phyloP scores from a whole-genome alignment of 2,113 vertebrate species.

The Aptenodytes patagonicus region DNA sequence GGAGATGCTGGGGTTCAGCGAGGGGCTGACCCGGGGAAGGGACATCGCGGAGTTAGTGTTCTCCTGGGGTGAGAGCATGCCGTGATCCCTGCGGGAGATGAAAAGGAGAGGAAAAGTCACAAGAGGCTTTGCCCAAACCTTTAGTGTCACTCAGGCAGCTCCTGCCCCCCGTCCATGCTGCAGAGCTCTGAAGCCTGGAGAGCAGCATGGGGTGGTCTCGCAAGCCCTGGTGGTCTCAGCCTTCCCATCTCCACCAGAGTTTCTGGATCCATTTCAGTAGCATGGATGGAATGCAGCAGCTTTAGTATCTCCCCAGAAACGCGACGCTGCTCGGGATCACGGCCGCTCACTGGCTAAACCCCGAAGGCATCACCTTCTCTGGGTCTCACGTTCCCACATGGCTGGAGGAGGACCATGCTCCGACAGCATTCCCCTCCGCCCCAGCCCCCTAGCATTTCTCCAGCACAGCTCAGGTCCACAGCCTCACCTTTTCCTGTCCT shows the following conservation, averaged over 20 bases:
- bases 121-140: neutral
- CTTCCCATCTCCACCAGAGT: neutral
- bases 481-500: neutral
- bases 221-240: neutral
- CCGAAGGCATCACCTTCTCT: neutral
- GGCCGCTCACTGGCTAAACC: neutral
- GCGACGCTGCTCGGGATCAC: accelerated
- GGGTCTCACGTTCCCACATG: accelerated
- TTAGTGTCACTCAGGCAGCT: neutral
- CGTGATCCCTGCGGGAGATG: constrained; percentile 83
- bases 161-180: neutral
- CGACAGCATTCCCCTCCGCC: neutral
- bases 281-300: neutral
- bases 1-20: constrained; percentile 72
- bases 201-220: neutral
- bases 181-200: neutral
- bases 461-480: neutral
- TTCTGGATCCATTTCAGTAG: neutral
- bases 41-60: constrained; percentile 87
- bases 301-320: neutral
- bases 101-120: neutral
- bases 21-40: constrained; percentile 78
- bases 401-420: neutral
- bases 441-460: neutral
- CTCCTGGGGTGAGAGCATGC: constrained; percentile 93